Evolutionary conservation across 2,113 vertebrate species (phyloP), one percentile per base, ranked within the genome.

Genomic region (Perca schrenkii): DNA sequence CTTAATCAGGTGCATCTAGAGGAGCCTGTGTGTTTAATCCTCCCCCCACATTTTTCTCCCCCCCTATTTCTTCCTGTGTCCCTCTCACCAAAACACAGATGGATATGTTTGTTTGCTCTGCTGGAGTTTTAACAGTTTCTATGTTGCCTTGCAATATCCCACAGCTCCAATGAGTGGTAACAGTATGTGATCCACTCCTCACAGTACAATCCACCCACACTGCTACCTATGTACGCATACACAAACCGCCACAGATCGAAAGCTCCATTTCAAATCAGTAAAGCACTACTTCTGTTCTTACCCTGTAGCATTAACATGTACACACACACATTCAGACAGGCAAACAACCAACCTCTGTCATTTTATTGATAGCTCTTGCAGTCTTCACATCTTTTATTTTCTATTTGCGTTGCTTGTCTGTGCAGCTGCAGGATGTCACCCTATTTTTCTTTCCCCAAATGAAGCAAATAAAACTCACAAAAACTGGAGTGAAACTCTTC

Each of bases 31-130:
- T 46, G 7, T 66, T 69, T 66, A 40, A 36, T 67, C 47, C 46
- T 12, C 36, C 31, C 31, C 21, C n/a, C 16, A 13, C 61, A 21
- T 77, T 61, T 34, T 4, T 16, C 70, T 61, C 28, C 8, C 57
- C n/a, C 8, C 28, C 25, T 25, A 4, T 80, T 70, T 83, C 22
- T 53, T 52, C 12, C 21, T 57, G 19, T 74, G 63, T 75, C 25
- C 49, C 6, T 72, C 54, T 72, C 58, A 68, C 34, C 40, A 80
- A 58, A 86, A 46, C 19, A 2, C 53, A 72, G 68, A 82, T 75
- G 61, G 80, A 80, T 87, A 54, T 79, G 74, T 88, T 85, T 84
- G 71, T 85, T 85, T 88, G 19, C 84, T 85, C 82, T 84, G 84
- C 77, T 86, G 87, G 83, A 76, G 85, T 74, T 89, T 87, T 43